Percentiles rank a stretch among this genome's conserved stretches.
Evolutionary conservation across 2,113 vertebrate genomes (phyloP).

Genomic region (Sebastes fasciatus): DNA sequence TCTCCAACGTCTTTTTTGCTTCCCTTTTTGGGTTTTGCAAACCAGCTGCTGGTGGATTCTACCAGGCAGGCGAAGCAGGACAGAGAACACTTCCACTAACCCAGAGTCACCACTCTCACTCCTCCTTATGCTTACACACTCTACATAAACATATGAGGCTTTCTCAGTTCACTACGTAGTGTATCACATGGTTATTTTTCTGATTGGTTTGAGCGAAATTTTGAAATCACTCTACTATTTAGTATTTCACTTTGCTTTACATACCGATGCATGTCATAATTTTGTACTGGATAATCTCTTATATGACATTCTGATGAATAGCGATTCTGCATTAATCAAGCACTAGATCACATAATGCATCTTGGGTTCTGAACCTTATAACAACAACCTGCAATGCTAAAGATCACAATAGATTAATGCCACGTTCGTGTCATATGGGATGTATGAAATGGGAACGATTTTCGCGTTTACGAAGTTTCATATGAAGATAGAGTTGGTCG

Average conservation of each 20-base stretch:
- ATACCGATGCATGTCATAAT: neutral
- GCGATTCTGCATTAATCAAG: neutral
- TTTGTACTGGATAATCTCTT: neutral
- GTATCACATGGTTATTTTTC: neutral
- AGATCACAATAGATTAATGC: neutral
- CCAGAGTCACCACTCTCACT: neutral
- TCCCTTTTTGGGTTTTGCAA: neutral
- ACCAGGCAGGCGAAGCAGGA: slow-evolving; percentile 6
- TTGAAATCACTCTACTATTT: neutral
- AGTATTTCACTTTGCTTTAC: neutral
- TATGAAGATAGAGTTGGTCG: neutral
- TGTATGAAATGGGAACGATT: no score
- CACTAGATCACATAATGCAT: neutral
- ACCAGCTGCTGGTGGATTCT: slow-evolving; percentile 24
- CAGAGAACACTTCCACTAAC: neutral
- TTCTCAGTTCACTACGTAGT: neutral
- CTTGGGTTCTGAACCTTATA: neutral
- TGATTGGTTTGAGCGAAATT: neutral
- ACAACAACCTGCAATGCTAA: neutral
- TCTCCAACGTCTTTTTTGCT: neutral
- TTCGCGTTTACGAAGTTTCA: neutral
- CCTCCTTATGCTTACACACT: neutral
- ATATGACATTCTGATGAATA: neutral
- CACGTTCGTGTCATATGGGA: no score
- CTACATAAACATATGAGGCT: neutral